Conservation (phyloP, 92 coral and sea anemone genomes). For the Palythoa grandis region DNA sequence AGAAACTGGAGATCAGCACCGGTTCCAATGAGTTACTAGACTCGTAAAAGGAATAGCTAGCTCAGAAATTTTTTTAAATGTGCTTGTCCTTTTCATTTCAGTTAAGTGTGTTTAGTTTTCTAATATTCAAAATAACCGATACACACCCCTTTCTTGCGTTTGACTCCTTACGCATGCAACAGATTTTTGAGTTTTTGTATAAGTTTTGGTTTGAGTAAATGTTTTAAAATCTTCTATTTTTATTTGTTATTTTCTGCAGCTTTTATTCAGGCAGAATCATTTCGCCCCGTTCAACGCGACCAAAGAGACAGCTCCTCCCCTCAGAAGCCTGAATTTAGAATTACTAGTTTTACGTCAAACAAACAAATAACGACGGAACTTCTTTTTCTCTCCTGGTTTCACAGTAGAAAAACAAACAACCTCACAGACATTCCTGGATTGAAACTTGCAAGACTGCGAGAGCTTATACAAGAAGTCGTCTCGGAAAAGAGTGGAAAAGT, state of each 20-base stretch:
- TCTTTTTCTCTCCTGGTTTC: constrained; percentile 31
- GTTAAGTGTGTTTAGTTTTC: no score
- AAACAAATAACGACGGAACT: constrained; percentile 2
- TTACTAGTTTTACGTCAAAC: not conserved
- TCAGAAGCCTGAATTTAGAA: not conserved
- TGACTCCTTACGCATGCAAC: no score
- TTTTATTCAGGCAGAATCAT: not conserved
- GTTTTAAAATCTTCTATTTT: not conserved
- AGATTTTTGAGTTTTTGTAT: no score
- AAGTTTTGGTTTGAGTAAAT: not conserved
- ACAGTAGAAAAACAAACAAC: not conserved
- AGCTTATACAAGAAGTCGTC: constrained; percentile 7
- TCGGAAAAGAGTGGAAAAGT: not conserved
- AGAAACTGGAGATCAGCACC: no score
- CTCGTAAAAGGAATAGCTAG: no score
- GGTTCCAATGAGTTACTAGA: no score
- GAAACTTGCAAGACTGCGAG: constrained; percentile 12
- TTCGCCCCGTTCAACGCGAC: not conserved
- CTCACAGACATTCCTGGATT: constrained; percentile 18
- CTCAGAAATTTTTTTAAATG: no score
- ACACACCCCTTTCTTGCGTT: no score
- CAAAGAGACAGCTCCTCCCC: not conserved
- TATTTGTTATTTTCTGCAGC: not conserved
- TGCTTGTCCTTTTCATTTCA: no score
- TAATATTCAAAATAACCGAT: no score